These are phyloP conservation scores for Pteruthius melanotis DNA, from an alignment of 2,113 vertebrate genomes.

Conservation along the genomic window DNA sequence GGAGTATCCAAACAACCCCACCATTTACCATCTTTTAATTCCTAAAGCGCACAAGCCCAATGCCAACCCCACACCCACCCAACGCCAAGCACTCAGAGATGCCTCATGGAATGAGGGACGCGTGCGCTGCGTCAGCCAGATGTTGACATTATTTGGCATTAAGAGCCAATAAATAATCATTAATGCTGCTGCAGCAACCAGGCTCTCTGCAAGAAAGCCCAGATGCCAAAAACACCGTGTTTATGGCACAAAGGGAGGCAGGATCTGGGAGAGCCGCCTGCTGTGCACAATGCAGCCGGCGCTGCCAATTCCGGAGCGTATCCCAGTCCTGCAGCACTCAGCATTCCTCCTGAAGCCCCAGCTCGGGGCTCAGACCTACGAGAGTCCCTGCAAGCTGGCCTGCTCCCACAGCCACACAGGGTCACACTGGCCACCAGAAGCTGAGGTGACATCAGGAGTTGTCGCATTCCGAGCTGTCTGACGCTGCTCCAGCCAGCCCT, in stretches of 20 bases:
- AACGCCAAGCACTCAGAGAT: neutral
- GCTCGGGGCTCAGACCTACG: neutral
- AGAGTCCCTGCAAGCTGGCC: fast-evolving
- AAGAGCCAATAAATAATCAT: slow-evolving; percentile 4
- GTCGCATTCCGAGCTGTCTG: fast-evolving
- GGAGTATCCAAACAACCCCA: slow-evolving; percentile 28
- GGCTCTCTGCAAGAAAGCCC: neutral
- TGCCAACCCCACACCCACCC: neutral
- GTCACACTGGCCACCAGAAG: neutral
- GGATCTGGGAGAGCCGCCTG: neutral
- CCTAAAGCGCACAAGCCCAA: neutral
- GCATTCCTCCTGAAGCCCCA: neutral
- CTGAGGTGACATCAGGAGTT: neutral
- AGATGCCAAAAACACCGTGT: neutral
- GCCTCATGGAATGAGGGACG: neutral
- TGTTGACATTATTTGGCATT: neutral
- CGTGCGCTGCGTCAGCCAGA: neutral
- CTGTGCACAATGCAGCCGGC: fast-evolving
- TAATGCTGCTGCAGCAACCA: neutral
- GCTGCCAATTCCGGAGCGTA: neutral
- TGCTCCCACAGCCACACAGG: neutral
- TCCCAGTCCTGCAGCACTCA: fast-evolving
- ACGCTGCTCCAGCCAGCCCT: neutral
- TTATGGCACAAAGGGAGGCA: neutral
- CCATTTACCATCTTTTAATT: neutral